Evolutionary conservation across 2,797 vertebrate species (phyloP), one percentile per base, ranked within the genome.

Genomic region (Catostomus latipinnis): DNA sequence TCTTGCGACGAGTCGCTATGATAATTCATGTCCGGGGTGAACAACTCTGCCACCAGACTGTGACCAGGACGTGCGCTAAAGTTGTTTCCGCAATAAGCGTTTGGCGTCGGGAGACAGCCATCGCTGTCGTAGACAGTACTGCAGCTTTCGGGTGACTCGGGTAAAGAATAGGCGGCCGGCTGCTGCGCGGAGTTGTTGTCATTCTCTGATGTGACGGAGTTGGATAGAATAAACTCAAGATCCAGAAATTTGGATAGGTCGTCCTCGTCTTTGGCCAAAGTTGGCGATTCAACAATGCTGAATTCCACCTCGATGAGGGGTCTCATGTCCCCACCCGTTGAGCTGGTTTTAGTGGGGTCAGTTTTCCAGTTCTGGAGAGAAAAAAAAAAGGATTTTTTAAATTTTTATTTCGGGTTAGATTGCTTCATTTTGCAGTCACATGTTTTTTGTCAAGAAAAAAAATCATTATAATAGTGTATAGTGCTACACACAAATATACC

Each of bases 61-160:
- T 92, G 93, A 11, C 92, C 89, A 0, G 94, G 93, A 56, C 89
- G 90, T 0, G 92, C 74, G 10, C 85, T 11, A 56, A 93, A 95
- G 84, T 79, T 71, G 81, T 79, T 50, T 60, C 80, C 56, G 12
- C 86, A 74, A 16, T 89, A 95, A 0, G 89, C 91, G 60, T 83
- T 76, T 5, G 89, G 83, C 5, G 88, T 85, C 67, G 86, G 88
- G 49, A 62, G 90, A 48, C 85, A 91, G 62, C 95, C 93, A 34
- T 91, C 86, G 84, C 94, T 92, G 83, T 96, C 96, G 4, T 92
- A 90, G 22, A 89, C 88, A 0, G 91, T 91, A 81, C 94, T 89
- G 88, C 95, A 96, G 88, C 96, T 97, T 84, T 97, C 95, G 0
- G 96, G 96, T 0, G 96, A 97, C 83, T 96, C 96, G 0, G 96